Evolutionary conservation across 2,888 invertebrate genomes (phyloP), one percentile per base, ranked within the genome.

Genomic region (Neocrepidodera transversa): DNA sequence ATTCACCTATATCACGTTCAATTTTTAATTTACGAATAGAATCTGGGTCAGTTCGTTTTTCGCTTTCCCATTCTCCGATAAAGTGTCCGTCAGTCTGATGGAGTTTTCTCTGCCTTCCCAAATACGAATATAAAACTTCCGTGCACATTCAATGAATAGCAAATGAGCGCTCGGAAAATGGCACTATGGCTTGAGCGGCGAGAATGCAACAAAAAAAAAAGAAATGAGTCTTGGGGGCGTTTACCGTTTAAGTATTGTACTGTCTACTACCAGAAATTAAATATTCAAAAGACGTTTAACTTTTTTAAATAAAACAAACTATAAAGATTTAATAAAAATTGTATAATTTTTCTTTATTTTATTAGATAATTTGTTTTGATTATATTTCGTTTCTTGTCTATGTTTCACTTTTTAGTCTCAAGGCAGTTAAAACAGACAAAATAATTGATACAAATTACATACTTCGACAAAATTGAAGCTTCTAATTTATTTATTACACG

Each of bases 131-230:
- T 48, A 54, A 54, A 54, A 53, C 54, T 59, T 43, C 42, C 28
- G 49, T 50, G 38, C 49, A 49, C 54, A 54, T 60, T 53, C 59
- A 60, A 60, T 60, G 54, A 60, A 60, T 60, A 60, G 49, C 50
- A 60, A 60, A 60, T 60, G 59, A 60, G 54, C 14, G 47, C 42
- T 50, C 17, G 58, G 48, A 53, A 58, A 58, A 43, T 52, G 5
- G 40, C 32, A 43, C 40, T 30, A 28, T 32, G 16, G 28, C 32
- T 32, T 6, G 32, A 10, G 32, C 10, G 32, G 11, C 11, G 32
- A 6, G 2, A 32, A 10, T 13, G 13, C 8, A 42, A 40, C 13
- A 40, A 8, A 40, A 40, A 40, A 40, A 2, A 40, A 16, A 36
- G 16, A 28, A 10, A 28, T n/a, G n/a, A n/a, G n/a, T 28, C 30